These are phyloP conservation scores for Halisarca cf. caerulea DNA, from an alignment of 37 sponge, comb jelly and placozoan species.

Conservation along the genomic window DNA sequence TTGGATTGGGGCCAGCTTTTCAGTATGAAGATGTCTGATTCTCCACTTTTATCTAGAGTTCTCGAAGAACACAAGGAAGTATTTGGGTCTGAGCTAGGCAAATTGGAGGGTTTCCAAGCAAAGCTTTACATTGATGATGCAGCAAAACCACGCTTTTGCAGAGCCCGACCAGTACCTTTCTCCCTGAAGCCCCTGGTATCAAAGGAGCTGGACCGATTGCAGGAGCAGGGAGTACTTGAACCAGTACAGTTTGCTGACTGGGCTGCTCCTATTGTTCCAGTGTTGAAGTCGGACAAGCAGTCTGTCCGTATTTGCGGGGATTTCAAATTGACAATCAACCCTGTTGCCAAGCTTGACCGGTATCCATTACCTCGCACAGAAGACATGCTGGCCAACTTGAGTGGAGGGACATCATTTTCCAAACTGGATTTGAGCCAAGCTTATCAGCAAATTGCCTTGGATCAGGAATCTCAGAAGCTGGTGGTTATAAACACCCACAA, in stretches of 20 bases:
- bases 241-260: constrained; percentile 60
- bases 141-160: constrained; percentile 21
- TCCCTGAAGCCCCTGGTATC: constrained; percentile 32
- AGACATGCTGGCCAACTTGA: neutral
- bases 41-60: neutral
- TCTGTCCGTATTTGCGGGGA: constrained; percentile 15
- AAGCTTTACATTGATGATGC: neutral
- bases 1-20: constrained; percentile 21
- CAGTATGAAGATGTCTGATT: neutral
- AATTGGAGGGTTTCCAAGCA: neutral
- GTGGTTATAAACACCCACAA: neutral
- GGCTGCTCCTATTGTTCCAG: constrained; percentile 68
- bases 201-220: constrained; percentile 18
- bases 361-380: constrained; percentile 16
- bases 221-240: constrained; percentile 26
- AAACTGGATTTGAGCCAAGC: neutral
- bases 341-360: constrained; percentile 17
- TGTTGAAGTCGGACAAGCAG: constrained; percentile 23
- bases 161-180: constrained; percentile 43
- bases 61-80: constrained; percentile 14
- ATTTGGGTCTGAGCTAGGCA: constrained; percentile 41
- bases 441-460: constrained; percentile 1
- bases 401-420: neutral
- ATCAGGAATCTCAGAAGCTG: neutral
- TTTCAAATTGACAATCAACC: constrained; percentile 11